These are phyloP conservation scores for Ondatra zibethicus DNA, from an alignment of 2,113 vertebrate species.

Conservation along the genomic window DNA sequence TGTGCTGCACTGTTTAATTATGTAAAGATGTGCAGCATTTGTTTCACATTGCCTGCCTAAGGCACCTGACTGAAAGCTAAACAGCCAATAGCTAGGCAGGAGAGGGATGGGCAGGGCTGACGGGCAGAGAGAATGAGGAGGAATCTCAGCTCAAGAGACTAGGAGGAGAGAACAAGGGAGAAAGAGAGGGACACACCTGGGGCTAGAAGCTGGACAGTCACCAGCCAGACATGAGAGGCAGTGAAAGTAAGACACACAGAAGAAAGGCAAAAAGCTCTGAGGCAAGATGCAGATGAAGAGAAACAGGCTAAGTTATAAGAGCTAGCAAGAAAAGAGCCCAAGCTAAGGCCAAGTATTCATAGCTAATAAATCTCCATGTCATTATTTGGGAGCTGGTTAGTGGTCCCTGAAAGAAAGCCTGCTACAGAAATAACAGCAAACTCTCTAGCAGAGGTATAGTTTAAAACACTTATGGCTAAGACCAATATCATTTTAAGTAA, in stretches of 20 bases:
- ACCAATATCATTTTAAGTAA: slow-evolving; percentile 37
- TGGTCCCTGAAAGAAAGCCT: not conserved
- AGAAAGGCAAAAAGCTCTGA: not conserved
- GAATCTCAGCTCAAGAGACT: too few relatives aligned
- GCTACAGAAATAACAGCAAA: not conserved
- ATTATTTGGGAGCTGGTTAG: not conserved
- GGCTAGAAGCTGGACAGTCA: too few relatives aligned
- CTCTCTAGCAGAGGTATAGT: not conserved
- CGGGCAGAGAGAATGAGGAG: too few relatives aligned
- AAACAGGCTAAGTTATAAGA: not conserved
- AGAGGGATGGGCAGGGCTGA: too few relatives aligned
- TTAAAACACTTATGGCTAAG: slow-evolving; percentile 31
- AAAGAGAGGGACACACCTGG: too few relatives aligned
- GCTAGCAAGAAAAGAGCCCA: not conserved
- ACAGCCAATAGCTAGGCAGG: too few relatives aligned
- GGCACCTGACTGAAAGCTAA: too few relatives aligned
- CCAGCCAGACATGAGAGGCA: not conserved
- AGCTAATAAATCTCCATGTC: not conserved
- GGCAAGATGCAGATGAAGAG: not conserved
- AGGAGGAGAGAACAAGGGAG: too few relatives aligned
- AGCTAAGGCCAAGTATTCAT: not conserved
- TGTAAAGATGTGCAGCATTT: too few relatives aligned
- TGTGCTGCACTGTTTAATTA: too few relatives aligned
- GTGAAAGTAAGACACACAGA: not conserved
- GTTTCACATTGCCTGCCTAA: too few relatives aligned